Conservation (phyloP, 2,888 invertebrate genomes). For the Exocentrus adspersus region DNA sequence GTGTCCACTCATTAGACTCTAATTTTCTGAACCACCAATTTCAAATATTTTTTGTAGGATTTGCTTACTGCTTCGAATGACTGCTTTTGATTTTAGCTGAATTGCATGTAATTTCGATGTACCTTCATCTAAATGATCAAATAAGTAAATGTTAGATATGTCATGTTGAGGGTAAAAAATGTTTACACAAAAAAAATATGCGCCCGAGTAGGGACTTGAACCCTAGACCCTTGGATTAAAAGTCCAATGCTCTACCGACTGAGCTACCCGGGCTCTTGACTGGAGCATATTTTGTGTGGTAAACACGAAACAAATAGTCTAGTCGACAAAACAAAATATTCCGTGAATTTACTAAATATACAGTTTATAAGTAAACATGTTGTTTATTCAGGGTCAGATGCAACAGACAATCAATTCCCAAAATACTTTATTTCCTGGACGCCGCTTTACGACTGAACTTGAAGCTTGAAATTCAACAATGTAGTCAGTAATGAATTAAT, state of each 20-base stretch:
- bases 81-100: no score
- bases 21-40: neutral
- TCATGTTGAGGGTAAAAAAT: no score
- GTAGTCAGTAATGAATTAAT: neutral
- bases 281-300: neutral
- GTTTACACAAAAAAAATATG: slow-evolving; percentile 56
- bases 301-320: neutral
- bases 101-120: no score
- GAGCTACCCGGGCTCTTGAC: slow-evolving; percentile 72
- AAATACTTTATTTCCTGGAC: neutral
- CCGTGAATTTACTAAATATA: no score
- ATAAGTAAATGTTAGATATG: no score
- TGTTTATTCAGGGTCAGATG: neutral
- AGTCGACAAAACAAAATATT: neutral
- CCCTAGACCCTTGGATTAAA: slow-evolving; percentile 83
- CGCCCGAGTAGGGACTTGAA: slow-evolving; percentile 81
- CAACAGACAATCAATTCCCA: neutral
- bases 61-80: no score
- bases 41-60: no score
- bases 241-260: slow-evolving; percentile 81
- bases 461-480: neutral
- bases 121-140: no score
- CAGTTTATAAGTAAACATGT: no score
- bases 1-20: slow-evolving; percentile 8
- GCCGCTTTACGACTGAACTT: neutral